Base-by-base conservation (phyloP, 2,888 invertebrate species). In the Ctenicera cuprea region DNA sequence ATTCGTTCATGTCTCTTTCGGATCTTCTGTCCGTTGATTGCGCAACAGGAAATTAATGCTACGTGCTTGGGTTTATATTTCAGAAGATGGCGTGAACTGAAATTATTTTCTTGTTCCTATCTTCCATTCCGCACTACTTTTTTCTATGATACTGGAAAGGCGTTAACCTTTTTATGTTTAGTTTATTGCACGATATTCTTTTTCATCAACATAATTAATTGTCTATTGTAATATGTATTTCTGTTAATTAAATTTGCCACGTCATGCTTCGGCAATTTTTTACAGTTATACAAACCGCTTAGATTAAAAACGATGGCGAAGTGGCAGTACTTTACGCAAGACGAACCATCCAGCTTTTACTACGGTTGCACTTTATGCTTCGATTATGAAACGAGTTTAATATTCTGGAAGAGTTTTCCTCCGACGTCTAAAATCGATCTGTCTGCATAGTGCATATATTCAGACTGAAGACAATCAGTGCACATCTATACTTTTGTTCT, bases 1-100 rank as follows among this genome's bases (percentile, higher is more conserved):
- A 18, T 48, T 48, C 18, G 43, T 9, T 30, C 41, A 14, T 18
- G 1, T 54, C n/a, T 8, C 14, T 33, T 50, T 26, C 20, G 20
- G 26, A 8, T n/a, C 12, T 22, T 50, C 26, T 12, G 26, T 12
- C 14, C 7, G 12, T 54, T 30, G 54, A 54, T 54, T 54, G 54
- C 54, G 26, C 30, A 54, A 54, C 54, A 54, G 54, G 54, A 54
- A 54, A 33, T 45, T 54, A 33, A 16, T 33, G 14, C 54, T 54
- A 54, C 54, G 54, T 54, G 54, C 54, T 33, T 30, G n/a, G 30
- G 8, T 33, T 54, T 30, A 45, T 45, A 45, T 45, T 33, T 30
- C 33, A 33, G 14, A 8, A 18, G 16, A 48, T 48, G 5, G 18
- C 18, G 11, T 16, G 48, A 48, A 8, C 18, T 8, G 16, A n/a